Base-by-base conservation (phyloP, 2,113 vertebrate species). In the Dipodomys stephensi region DNA sequence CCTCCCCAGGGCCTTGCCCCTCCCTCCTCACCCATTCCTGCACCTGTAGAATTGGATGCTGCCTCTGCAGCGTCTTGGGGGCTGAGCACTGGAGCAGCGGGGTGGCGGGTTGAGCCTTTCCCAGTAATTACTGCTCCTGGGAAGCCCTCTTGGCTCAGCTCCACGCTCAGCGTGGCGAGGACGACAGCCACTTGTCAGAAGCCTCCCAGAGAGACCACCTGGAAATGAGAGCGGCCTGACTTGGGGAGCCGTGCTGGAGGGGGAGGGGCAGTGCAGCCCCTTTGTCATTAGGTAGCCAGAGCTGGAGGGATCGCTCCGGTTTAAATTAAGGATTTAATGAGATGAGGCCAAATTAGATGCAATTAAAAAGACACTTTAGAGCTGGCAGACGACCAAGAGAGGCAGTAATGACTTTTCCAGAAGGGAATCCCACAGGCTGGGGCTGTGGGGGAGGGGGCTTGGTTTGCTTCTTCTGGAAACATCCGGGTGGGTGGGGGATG, bases 251-350 rank as follows among this genome's bases (percentile, higher is more conserved):
- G 0, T 6, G 39, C 64, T 4, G 80, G 30, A 57, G 84, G 92
- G 95, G 97, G 94, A 85, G 78, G 96, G 95, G 92, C 9, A 0
- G 11, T 8, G 1, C 1, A 0, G 95, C 65, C 94, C 77, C 88
- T 93, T 95, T 95, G 95, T 97, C 97, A 96, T 95, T 90, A 97
- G 96, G 79, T 93, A 96, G 87, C 92, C 88, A 72, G 97, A 92
- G 94, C 97, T 97, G 92, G 96, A 96, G 97, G 97, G 94, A 97
- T 95, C n/a, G 19, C 96, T 97, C 90, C 12, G 23, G 88, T 96
- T 97, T 97, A 97, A 97, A 97, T 97, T 97, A 97, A 97, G 96
- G 96, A 97, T 97, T 96, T 97, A 97, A 97, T 97, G 97, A 97
- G 97, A 97, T 97, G 96, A 97, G 96, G 96, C 97, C 97, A 97